These are phyloP conservation scores for Ptychoptera contaminata DNA, from an alignment of 2,888 invertebrate species.

Conservation along the genomic window DNA sequence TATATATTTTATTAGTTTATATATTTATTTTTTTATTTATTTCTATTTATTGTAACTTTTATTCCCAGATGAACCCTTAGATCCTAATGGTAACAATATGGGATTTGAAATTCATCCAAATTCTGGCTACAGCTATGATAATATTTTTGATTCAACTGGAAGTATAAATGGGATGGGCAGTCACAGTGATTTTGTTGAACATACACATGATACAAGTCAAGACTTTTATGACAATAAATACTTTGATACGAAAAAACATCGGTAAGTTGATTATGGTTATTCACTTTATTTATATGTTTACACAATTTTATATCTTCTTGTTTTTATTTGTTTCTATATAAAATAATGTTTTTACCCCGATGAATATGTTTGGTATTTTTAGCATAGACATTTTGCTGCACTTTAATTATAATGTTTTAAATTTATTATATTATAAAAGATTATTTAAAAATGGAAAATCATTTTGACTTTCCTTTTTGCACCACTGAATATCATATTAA, in stretches of 20 bases:
- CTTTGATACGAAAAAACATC: slow-evolving; percentile 24
- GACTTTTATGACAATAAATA: slow-evolving; percentile 27
- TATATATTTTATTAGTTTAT: background rate
- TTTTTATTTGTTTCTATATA: no score
- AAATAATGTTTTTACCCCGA: no score
- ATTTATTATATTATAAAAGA: no score
- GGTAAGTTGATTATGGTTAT: slow-evolving; percentile 25
- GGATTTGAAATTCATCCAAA: slow-evolving; percentile 8
- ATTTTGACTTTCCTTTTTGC: no score
- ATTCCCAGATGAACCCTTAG: slow-evolving; percentile 7
- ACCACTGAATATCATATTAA: no score
- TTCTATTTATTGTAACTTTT: background rate
- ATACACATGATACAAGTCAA: slow-evolving; percentile 10
- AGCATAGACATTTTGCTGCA: no score
- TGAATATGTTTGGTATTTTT: no score
- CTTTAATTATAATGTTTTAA: no score
- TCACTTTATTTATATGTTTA: no score
- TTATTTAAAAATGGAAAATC: no score
- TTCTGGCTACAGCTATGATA: slow-evolving; percentile 7
- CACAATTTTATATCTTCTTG: no score
- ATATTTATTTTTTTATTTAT: background rate
- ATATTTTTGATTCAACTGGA: slow-evolving; percentile 6
- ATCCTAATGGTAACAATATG: slow-evolving; percentile 6
- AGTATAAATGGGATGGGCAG: background rate
- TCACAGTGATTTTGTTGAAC: background rate